Conservation (phyloP, 2,113 vertebrate species). For the Mobula birostris region DNA sequence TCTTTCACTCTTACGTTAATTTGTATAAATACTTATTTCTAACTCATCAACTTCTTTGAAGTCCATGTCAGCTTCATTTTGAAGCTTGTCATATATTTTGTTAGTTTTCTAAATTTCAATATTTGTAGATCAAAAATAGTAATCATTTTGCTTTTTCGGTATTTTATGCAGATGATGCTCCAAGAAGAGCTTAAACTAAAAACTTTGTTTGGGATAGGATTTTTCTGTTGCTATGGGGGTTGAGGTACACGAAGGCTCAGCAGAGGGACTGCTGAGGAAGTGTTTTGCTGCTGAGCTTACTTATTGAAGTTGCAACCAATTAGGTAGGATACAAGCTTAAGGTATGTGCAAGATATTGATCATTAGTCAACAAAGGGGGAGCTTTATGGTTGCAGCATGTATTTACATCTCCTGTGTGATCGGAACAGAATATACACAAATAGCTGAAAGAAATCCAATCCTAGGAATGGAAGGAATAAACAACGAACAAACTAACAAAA, state of each 20-base stretch:
- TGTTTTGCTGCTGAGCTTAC: background rate
- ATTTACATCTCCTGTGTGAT: background rate
- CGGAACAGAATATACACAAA: background rate
- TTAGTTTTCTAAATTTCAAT: background rate
- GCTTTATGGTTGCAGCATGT: background rate
- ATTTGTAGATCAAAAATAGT: background rate
- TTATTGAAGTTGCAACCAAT: background rate
- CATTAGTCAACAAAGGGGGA: background rate
- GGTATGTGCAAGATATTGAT: background rate
- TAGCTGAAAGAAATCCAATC: background rate
- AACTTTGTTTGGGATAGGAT: background rate
- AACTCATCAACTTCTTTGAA: background rate
- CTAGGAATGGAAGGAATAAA: background rate
- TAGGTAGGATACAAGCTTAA: background rate
- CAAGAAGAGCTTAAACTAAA: background rate
- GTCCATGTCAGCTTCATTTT: background rate
- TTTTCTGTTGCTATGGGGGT: background rate
- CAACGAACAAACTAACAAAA: background rate
- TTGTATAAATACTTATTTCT: slow-evolving; percentile 1
- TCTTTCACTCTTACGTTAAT: background rate
- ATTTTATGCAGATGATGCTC: background rate
- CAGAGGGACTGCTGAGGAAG: background rate
- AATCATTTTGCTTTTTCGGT: background rate
- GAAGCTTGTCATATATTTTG: background rate
- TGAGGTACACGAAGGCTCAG: background rate